Percentiles rank a stretch among this genome's conserved stretches.
These are phyloP conservation scores for Heloderma charlesbogerti DNA, from an alignment of 2,113 vertebrate genomes.

Conservation along the genomic window DNA sequence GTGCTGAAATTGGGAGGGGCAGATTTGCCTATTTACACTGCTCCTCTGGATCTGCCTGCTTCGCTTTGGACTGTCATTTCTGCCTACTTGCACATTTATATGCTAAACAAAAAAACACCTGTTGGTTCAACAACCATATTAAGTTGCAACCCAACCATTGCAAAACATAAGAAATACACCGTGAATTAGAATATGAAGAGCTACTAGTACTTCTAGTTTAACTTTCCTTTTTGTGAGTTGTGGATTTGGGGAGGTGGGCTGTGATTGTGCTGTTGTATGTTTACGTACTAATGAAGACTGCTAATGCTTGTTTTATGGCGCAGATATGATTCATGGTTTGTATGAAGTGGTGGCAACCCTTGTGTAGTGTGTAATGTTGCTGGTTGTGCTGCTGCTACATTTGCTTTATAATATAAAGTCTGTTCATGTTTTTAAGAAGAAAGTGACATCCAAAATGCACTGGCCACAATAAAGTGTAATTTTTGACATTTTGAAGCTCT, in stretches of 20 bases:
- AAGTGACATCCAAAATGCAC: neutral
- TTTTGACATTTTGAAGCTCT: neutral
- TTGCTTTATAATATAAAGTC: neutral
- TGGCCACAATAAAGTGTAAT: neutral
- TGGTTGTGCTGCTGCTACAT: neutral
- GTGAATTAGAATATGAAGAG: neutral
- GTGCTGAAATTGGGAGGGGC: neutral
- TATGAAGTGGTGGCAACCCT: neutral
- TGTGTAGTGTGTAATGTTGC: neutral
- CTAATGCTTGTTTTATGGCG: neutral
- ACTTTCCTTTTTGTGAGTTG: neutral
- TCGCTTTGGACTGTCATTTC: neutral
- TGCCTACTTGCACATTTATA: neutral
- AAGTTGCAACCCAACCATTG: neutral
- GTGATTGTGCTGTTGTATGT: neutral
- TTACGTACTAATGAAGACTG: neutral
- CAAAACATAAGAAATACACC: neutral
- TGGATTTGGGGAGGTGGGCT: neutral
- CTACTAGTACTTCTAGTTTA: neutral
- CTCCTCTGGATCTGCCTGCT: neutral
- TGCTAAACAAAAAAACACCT: neutral
- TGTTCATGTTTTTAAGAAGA: neutral
- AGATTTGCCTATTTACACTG: neutral
- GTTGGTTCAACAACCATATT: neutral
- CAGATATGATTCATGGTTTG: neutral